Evolutionary conservation across 1,140 invertebrate genomes (phyloP).

Genomic region (Plodia interpunctella): DNA sequence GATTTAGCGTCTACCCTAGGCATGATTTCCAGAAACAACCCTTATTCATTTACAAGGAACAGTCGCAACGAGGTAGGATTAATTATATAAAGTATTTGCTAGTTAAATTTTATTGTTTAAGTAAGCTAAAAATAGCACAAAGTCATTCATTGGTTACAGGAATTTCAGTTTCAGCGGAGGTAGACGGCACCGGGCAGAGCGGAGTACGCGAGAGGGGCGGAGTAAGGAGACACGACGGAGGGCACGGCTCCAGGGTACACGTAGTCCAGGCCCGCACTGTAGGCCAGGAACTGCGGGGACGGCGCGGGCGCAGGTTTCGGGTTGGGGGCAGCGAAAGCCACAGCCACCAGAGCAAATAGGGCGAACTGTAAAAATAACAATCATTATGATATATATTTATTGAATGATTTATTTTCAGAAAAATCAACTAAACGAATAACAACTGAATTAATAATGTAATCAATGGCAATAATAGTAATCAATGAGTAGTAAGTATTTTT

Average conservation of each 20-base stretch:
- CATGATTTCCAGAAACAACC: too few species aligned
- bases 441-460: too few species aligned
- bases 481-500: too few species aligned
- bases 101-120: neutral
- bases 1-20: too few species aligned
- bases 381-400: too few species aligned
- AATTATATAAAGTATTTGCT: too few species aligned
- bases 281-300: slow-evolving; percentile 17
- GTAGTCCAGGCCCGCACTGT: slow-evolving; percentile 25
- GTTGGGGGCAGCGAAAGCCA: slow-evolving; percentile 32
- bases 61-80: too few species aligned
- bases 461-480: too few species aligned
- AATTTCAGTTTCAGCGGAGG: slow-evolving; percentile 9
- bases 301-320: slow-evolving; percentile 11
- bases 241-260: slow-evolving; percentile 20
- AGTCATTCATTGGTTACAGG: neutral
- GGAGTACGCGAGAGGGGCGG: slow-evolving; percentile 28
- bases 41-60: too few species aligned
- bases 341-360: slow-evolving; percentile 57
- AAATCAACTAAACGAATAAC: too few species aligned
- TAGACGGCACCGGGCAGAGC: slow-evolving; percentile 22
- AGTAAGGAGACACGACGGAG: slow-evolving; percentile 32
- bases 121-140: neutral
- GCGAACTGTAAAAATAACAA: slow-evolving; percentile 39
- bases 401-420: too few species aligned